phyloP scores from a whole-genome alignment of 2,888 invertebrate species.

The Ophioninae sp. region DNA sequence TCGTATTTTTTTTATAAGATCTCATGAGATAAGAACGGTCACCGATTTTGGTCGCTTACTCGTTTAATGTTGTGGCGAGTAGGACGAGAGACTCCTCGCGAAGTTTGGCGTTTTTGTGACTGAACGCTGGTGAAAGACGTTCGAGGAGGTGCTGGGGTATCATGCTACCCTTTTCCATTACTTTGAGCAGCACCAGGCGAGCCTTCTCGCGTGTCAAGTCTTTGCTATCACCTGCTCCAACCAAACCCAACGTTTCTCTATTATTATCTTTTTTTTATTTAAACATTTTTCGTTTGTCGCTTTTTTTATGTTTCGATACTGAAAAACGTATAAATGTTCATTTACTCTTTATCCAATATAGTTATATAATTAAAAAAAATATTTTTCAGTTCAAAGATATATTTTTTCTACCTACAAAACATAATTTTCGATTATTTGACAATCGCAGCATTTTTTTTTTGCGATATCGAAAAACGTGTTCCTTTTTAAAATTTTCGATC shows the following conservation, averaged over 20 bases:
- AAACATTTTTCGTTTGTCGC: too few species aligned
- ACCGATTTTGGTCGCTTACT: slow-evolving; percentile 83
- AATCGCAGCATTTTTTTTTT: too few species aligned
- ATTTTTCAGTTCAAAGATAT: too few species aligned
- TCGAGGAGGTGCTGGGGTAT: slow-evolving; percentile 88
- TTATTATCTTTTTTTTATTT: background rate
- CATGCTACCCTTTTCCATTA: slow-evolving; percentile 88
- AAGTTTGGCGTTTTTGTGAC: slow-evolving; percentile 96
- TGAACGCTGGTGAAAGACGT: slow-evolving; percentile 86
- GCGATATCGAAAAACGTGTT: too few species aligned
- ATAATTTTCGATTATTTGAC: too few species aligned
- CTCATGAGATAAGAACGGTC: background rate
- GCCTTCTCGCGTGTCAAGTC: slow-evolving; percentile 88
- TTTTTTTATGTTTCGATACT: background rate
- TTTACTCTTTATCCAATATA: too few species aligned
- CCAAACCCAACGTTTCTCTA: background rate
- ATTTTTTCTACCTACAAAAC: too few species aligned
- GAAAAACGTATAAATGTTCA: background rate
- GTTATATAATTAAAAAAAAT: too few species aligned
- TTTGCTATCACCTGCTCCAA: slow-evolving; percentile 83
- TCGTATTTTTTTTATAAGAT: background rate
- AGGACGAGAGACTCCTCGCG: slow-evolving; percentile 93
- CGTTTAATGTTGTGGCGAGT: slow-evolving; percentile 90
- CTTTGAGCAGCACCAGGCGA: slow-evolving; percentile 86
- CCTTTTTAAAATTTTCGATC: too few species aligned